Base-by-base conservation (phyloP, 2,888 invertebrate species). In the Creontiades dilutus region DNA sequence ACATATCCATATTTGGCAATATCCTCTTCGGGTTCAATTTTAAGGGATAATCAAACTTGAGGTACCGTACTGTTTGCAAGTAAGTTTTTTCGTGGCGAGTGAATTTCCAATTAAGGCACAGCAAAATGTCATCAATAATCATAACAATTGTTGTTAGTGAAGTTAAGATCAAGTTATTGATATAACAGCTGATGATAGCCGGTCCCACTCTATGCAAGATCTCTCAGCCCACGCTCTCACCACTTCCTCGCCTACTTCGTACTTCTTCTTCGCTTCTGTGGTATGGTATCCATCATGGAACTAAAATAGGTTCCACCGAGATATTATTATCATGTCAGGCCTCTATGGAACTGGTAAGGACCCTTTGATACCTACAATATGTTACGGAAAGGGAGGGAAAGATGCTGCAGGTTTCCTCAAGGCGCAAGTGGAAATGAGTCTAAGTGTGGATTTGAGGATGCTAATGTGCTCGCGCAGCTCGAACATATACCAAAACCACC, bases 1-100 rank as follows among this genome's bases (percentile, higher is more conserved):
- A 91, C 91, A 92, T 91, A 92, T 90, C 92, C 92, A 91, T 92
- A 92, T 91, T 92, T 90, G 92, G 92, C 91, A 91, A 91, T 91
- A 91, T 90, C 89, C 82, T 84, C 82, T 19, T 82, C 68, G 52
- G 82, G 75, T 37, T 55, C 37, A 16, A 80, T 48, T 55, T 52
- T 47, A 12, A 88, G 1, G 52, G 19, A 52, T 23, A 82, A 52
- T 48, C 14, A 27, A 82, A 46, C 52, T 19, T 27, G 11, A 14
- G 27, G 52, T 27, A 23, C 23, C 5, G 23, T 7, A 23, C 52
- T 9, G 7, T 14, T 82, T 52, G 47, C 23, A 9, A 2, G 47
- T 48, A 19, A n/a, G 47, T 52, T 82, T 52, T 48, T 3, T 13
- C 19, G 52, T 14, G 12, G 7, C 13, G 14, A 82, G 52, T 19